A percentile compares a stretch with the other conserved stretches of the same genome.
These are phyloP conservation scores for Patella ulyssiponensis DNA, from an alignment of 2,888 invertebrate species.

Conservation along the genomic window DNA sequence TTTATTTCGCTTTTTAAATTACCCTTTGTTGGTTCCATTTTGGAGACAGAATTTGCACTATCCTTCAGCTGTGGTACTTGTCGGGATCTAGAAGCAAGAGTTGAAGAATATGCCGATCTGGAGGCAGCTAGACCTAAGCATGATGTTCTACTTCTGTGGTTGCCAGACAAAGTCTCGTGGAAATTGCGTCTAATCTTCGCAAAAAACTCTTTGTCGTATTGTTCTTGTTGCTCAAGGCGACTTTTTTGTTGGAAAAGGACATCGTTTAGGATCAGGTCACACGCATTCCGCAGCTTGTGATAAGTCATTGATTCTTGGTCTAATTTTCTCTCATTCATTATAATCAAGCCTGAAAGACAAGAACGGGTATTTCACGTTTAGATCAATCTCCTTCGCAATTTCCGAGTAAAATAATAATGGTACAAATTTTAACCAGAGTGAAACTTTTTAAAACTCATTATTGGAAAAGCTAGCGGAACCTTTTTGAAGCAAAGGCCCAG, in stretches of 20 bases:
- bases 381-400: no score
- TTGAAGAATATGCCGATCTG: background rate
- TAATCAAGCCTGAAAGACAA: conserved; percentile 10
- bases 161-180: background rate
- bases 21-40: no score
- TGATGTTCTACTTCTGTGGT: background rate
- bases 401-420: no score
- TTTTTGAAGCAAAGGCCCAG: no score
- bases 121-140: background rate
- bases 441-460: no score
- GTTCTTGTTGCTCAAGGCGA: conserved; percentile 10
- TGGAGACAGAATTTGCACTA: no score
- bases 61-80: no score
- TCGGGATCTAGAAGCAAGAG: background rate
- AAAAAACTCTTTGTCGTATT: conserved; percentile 15
- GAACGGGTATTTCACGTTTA: no score
- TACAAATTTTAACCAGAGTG: no score
- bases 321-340: conserved; percentile 16
- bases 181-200: background rate
- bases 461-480: no score
- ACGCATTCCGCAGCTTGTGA: conserved; percentile 7
- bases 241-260: conserved; percentile 10
- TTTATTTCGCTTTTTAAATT: no score
- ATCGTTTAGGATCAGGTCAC: conserved; percentile 10
- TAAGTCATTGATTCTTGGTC: conserved; percentile 19